Percentiles rank a stretch among this genome's conserved stretches.
Evolutionary conservation across 2,888 invertebrate species (phyloP).

Genomic region (Bembecia ichneumoniformis): DNA sequence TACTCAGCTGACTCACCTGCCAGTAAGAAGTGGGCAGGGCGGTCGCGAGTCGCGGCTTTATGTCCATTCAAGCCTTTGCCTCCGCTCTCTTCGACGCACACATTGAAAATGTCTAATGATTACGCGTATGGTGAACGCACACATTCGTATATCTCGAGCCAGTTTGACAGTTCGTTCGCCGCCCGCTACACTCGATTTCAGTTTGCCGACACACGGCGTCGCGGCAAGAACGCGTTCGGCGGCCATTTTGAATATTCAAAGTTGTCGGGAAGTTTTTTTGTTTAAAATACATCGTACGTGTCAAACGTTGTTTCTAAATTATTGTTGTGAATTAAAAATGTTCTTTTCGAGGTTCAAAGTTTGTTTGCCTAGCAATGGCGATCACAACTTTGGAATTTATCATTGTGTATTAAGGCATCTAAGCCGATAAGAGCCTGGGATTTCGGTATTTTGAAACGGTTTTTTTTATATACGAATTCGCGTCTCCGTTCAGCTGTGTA

Average conservation of each 20-base stretch:
- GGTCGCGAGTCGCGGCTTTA: conserved; percentile 2
- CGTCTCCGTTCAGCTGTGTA: conserved; percentile 19
- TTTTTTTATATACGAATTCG: conserved; percentile 32
- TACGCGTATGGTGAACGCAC: conserved; percentile 27
- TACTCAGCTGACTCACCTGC: conserved; percentile 3
- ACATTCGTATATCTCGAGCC: conserved; percentile 28
- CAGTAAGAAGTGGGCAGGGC: conserved; percentile 8
- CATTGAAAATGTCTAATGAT: neutral
- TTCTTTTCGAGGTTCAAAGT: conserved; percentile 24
- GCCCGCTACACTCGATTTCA: conserved; percentile 11
- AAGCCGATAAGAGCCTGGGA: conserved; percentile 21
- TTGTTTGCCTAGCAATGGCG: neutral
- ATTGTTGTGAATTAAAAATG: conserved; percentile 25
- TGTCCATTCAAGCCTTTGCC: conserved; percentile 8
- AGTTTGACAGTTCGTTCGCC: conserved; percentile 57
- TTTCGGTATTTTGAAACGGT: conserved; percentile 42
- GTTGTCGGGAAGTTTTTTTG: conserved; percentile 40
- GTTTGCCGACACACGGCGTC: conserved; percentile 66
- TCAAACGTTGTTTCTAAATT: conserved; percentile 35
- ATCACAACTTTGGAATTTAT: neutral
- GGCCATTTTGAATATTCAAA: conserved; percentile 50
- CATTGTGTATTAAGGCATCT: neutral
- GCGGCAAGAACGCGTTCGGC: conserved; percentile 45
- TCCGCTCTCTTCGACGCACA: conserved; percentile 1
- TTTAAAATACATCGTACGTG: conserved; percentile 60